Base-by-base conservation (phyloP, 1,140 invertebrate species). In the Coenobita brevimanus region DNA sequence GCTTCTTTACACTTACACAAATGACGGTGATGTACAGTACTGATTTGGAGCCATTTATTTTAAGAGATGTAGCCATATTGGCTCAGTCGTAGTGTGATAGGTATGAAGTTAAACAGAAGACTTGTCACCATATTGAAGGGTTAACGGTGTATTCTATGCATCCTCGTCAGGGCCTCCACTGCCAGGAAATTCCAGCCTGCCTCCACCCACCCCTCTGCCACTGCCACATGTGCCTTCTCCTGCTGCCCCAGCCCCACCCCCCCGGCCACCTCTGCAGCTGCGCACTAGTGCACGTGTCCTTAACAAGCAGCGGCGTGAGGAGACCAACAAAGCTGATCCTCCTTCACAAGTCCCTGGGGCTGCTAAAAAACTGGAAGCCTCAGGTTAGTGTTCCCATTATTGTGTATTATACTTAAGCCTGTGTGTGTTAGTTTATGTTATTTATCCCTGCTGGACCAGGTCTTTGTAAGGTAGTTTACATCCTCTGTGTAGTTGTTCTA, bases 251-350 rank as follows among this genome's bases (percentile, higher is more conserved):
- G 62, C 64, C 41, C 43, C 82, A 21, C 64, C 60, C 27, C 33
- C 79, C 79, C 60, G 84, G 30, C 78, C 84, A 33, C 57, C 50
- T 0, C 84, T 30, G n/a, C 84, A 80, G 57, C 82, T 84, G 27
- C 88, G 88, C 54, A 89, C 88, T 41, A 84, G 81, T 73, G 88
- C 82, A 21, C 81, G 88, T 15, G 88, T 89, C 27, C 88, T 89
- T 38, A 89, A 89, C 60, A 89, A 89, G 50, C 88, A 84, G 36
- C 82, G 76, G 13, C 73, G 76, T n/a, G 81, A 82, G 54, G 75
- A 83, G 78, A 89, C 60, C 57, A 89, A 73, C 57, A 89, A 73
- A 50, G 36, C 60, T 10, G 62, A 75, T 46, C 46, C n/a, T 38
- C 30, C 71, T 75, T 41, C 54, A 24, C 30, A 64, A 91, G n/a